Percentiles rank a stretch among this genome's conserved stretches.
Evolutionary conservation across 2,797 vertebrate genomes (phyloP).

Genomic region (Centropyge bicolor): DNA sequence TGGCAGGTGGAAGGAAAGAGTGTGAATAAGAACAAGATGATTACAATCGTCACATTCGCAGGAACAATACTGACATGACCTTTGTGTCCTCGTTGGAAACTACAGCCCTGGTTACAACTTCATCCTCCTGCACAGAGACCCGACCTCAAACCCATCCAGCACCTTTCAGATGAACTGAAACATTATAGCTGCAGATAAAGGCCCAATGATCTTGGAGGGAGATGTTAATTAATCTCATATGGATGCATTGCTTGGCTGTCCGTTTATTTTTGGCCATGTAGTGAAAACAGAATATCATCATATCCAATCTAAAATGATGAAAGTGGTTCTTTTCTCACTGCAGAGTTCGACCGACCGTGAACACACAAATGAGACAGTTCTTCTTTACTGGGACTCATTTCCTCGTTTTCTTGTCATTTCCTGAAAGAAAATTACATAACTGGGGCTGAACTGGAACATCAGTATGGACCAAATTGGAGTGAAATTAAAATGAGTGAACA

Average conservation of each 20-base stretch:
- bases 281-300: background rate
- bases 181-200: background rate
- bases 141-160: too few relatives aligned
- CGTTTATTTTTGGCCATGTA: background rate
- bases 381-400: slow-evolving; percentile 20
- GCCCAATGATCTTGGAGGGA: background rate
- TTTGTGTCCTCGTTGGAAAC: too few relatives aligned
- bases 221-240: background rate
- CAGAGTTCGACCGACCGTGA: background rate
- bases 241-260: background rate
- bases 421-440: background rate
- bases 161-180: too few relatives aligned
- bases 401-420: slow-evolving; percentile 12
- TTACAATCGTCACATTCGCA: too few relatives aligned
- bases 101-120: too few relatives aligned
- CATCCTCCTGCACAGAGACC: too few relatives aligned
- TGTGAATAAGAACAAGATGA: too few relatives aligned
- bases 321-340: background rate
- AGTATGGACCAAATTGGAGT: background rate
- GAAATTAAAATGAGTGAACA: background rate
- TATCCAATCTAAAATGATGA: background rate
- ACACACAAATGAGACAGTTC: background rate
- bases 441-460: background rate
- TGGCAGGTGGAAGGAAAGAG: background rate
- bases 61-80: too few relatives aligned